Evolutionary conservation across 1,140 invertebrate species (phyloP).

Genomic region (Calliphora vicina): DNA sequence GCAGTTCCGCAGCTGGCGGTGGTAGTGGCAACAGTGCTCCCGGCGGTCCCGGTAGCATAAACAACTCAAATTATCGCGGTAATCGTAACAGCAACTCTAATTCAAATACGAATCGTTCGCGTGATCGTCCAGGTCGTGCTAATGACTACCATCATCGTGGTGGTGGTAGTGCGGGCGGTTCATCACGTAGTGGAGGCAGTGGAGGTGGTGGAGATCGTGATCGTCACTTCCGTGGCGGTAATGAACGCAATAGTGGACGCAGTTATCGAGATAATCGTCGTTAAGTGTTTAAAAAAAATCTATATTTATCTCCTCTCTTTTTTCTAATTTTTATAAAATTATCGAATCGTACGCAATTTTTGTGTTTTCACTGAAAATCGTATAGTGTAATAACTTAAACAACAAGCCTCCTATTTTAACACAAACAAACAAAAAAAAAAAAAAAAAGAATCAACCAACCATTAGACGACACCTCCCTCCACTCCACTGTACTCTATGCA

Average conservation of each 20-base stretch:
- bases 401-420: conserved; percentile 6
- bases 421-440: conserved; percentile 23
- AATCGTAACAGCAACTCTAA: conserved; percentile 50
- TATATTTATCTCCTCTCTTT: neutral
- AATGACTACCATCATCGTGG: conserved; percentile 51
- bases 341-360: conserved; percentile 9
- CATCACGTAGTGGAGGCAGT: conserved; percentile 12
- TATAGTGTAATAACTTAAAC: neutral
- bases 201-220: conserved; percentile 46
- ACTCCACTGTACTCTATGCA: neutral
- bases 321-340: conserved; percentile 24
- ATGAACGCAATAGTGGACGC: conserved; percentile 53
- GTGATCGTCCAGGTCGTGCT: conserved; percentile 43
- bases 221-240: conserved; percentile 45
- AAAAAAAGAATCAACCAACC: conserved; percentile 1
- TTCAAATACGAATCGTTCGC: conserved; percentile 47
- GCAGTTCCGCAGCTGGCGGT: conserved; percentile 20
- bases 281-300: conserved; percentile 32
- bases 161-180: conserved; percentile 34
- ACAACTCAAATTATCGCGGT: conserved; percentile 35
- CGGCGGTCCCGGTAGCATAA: conserved; percentile 29
- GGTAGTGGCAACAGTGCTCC: conserved; percentile 5
- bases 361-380: neutral
- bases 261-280: conserved; percentile 43
- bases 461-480: neutral